Base-by-base conservation (phyloP, 2,113 vertebrate species). In the Numenius arquata region DNA sequence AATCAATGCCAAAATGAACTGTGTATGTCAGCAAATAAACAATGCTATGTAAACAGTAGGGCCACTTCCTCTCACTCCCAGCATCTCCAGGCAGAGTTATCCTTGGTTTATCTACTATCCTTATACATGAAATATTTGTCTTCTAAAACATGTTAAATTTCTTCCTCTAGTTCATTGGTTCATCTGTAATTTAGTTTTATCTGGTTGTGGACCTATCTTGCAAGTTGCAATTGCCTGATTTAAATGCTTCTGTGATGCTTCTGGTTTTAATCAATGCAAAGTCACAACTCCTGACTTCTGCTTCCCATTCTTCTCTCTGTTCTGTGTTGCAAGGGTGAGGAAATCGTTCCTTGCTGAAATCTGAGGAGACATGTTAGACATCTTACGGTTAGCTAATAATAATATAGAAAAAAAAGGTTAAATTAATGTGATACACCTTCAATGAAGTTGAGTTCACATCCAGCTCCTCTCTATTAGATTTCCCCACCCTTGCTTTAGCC, bases 1-100 rank as follows among this genome's bases (percentile, higher is more conserved):
- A 94, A 97, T 96, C 94, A 96, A 85, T 96, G 93, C 87, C 94
- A 94, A 88, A 96, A 93, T 96, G 94, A 96, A 93, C 94, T 93
- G 93, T 36, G 23, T 91, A 90, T 95, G 93, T 96, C 95, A 96
- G 96, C 96, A 95, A 92, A 90, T 96, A 97, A 96, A 90, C 89
- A 95, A 90, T 86, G 88, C 90, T 66, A 63, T 90, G 91, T 94
- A 95, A 97, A 96, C 95, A 96, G 88, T 91, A 58, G 85, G 91
- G 85, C 65, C 67, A 68, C 88, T 95, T 93, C 93, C 88, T 90
- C 87, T 90, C 89, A 29, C 22, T 94, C 71, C 67, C 85, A 89
- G 86, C 83, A 87, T 58, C 66, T 82, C 74, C 16, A 73, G 63
- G 65, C 94, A 95, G 67, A 74, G 89, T 78, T 85, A 95, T 84